Conservation (phyloP, 2,797 vertebrate genomes). For the Crypturellus tataupa region DNA sequence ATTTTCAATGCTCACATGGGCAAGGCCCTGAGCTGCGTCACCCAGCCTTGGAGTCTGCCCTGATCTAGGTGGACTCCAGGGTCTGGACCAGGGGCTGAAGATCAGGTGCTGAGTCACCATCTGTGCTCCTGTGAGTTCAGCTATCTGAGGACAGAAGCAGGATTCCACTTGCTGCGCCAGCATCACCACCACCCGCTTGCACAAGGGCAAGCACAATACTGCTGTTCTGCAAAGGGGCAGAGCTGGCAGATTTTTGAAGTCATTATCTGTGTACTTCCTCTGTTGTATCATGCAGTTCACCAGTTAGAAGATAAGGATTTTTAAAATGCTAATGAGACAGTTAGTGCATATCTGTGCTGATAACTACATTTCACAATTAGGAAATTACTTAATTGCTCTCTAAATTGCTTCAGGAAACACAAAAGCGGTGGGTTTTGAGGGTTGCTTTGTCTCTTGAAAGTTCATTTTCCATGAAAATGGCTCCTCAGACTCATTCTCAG, state of each 20-base stretch:
- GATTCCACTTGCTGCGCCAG: not conserved
- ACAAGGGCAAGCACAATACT: accelerated
- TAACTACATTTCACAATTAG: not conserved
- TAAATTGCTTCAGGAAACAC: not conserved
- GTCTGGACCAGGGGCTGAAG: not conserved
- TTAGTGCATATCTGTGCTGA: not conserved
- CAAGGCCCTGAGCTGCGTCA: not conserved
- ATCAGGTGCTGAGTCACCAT: not conserved
- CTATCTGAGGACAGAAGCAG: not conserved
- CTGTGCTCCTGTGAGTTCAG: not conserved
- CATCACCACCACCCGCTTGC: not conserved
- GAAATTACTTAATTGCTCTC: not conserved
- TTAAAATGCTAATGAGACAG: not conserved
- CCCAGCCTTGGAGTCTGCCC: not conserved
- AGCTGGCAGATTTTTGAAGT: not conserved
- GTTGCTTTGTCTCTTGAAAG: not conserved
- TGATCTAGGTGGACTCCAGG: not conserved
- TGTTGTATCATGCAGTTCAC: not conserved
- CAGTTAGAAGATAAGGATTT: not conserved
- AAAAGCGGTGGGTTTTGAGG: not conserved
- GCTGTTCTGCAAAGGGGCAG: not conserved
- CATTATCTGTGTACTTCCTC: not conserved
- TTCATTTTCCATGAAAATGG: not conserved
- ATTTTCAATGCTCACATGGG: not conserved
- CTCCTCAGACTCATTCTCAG: not conserved